Evolutionary conservation across 2,888 invertebrate species (phyloP).

Genomic region (Brenthis hecate): DNA sequence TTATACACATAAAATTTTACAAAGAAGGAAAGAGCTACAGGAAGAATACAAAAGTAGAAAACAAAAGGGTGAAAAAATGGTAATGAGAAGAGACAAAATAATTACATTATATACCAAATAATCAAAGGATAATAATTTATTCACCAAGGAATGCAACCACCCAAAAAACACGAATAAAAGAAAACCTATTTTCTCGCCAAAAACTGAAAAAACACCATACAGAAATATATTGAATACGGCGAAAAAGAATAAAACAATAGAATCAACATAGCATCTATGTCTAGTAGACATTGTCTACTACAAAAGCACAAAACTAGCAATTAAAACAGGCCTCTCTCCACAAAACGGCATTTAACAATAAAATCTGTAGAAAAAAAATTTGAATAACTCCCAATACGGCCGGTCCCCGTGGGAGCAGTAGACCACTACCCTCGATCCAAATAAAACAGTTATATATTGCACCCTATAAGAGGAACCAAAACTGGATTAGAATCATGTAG

Average conservation of each 20-base stretch:
- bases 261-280: background rate
- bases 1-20: background rate
- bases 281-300: too few species aligned
- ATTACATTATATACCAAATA: background rate
- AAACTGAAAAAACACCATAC: background rate
- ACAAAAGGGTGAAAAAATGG: background rate
- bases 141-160: background rate
- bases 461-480: too few species aligned
- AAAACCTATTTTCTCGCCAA: background rate
- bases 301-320: background rate
- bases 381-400: too few species aligned
- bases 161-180: background rate
- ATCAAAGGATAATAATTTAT: background rate
- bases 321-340: background rate
- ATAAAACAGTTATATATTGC: too few species aligned
- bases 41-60: background rate
- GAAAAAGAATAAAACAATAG: slow-evolving; percentile 1
- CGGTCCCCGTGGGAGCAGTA: too few species aligned
- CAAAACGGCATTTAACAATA: background rate
- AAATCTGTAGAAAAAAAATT: background rate
- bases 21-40: background rate
- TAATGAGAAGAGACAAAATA: background rate
- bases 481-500: too few species aligned
- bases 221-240: background rate
- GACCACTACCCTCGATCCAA: too few species aligned